Evolutionary conservation across 2,888 invertebrate genomes (phyloP), one percentile per base, ranked within the genome.

Genomic region (Zhengitettix transpicula): DNA sequence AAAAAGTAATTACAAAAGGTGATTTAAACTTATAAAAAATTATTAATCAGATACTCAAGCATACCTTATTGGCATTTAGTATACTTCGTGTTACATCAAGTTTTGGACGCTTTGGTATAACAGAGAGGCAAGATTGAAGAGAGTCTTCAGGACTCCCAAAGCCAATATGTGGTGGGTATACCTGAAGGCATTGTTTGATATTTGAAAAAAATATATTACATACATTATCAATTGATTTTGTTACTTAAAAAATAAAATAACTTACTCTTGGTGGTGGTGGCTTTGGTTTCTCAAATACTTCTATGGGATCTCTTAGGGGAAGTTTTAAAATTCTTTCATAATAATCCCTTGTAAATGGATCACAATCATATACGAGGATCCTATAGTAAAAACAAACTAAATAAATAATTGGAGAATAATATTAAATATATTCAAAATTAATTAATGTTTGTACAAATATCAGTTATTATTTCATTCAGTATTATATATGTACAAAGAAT

Each of bases 141-240:
- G 88, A 84, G 69, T 91, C 90, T 70, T 89, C 89, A 3, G 87
- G 79, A 14, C 83, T 77, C 1, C 90, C 90, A 65, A 87, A 81
- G 5, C 84, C 84, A 65, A 74, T 75, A 67, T 85, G 84, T 63
- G 87, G 87, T 0, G 89, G 85, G 16, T 7, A 47, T n/a, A 14
- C 47, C 47, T 47, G 17, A 17, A 15, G 17, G 1, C 1, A 17
- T 1, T 9, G 40, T 15, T 54, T 14, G 15, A 10, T 8, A 17
- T 14, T 53, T n/a, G 15, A 16, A 57, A 9, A 28, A 16, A 11
- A 28, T 40, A 3, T 3, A 7, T 47, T 14, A 47, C 12, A n/a
- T 47, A 8, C 12, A 47, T 12, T 7, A 47, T n/a, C 14, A 47
- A 14, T 14, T 47, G 12, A 14, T 47, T 14, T 14, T 47, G n/a